Percentiles rank a stretch among this genome's conserved stretches.
These are phyloP conservation scores for Euphydryas editha DNA, from an alignment of 2,888 invertebrate genomes.

Conservation along the genomic window DNA sequence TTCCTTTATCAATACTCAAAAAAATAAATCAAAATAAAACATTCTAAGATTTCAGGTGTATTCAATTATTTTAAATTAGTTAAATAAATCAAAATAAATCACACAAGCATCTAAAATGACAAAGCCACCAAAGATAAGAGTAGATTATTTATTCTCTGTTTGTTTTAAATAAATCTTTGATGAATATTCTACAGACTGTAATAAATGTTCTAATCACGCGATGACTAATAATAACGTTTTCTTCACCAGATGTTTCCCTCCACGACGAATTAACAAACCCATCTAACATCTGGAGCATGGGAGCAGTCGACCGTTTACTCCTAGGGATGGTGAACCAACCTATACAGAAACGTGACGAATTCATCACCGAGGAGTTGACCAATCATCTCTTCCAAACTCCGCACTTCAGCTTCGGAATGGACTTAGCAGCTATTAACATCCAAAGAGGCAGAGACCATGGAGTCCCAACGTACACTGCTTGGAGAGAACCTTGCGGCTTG, in stretches of 20 bases:
- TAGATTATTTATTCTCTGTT: no score
- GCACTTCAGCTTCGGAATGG: slow-evolving; percentile 90
- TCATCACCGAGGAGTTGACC: slow-evolving; percentile 90
- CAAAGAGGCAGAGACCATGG: slow-evolving; percentile 94
- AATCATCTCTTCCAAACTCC: slow-evolving; percentile 92
- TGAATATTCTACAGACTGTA: no score
- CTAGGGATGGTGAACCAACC: slow-evolving; percentile 91
- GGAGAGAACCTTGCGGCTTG: slow-evolving; percentile 91
- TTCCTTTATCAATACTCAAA: background rate
- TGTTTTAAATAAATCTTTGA: no score
- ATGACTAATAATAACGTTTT: no score
- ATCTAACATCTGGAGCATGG: slow-evolving; percentile 89
- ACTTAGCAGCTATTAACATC: slow-evolving; percentile 94
- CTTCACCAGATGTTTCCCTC: slow-evolving; percentile 88
- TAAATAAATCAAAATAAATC: background rate
- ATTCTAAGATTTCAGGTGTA: no score
- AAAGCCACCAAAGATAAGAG: no score
- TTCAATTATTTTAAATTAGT: background rate
- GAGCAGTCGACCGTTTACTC: slow-evolving; percentile 90
- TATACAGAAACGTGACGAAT: slow-evolving; percentile 91
- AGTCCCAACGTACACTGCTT: slow-evolving; percentile 89
- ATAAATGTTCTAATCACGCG: no score
- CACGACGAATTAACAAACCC: slow-evolving; percentile 90
- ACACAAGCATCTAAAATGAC: no score
- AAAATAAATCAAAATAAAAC: background rate